Base-by-base conservation (phyloP, 2,888 invertebrate genomes). In the Rhamphomyia laevipes region DNA sequence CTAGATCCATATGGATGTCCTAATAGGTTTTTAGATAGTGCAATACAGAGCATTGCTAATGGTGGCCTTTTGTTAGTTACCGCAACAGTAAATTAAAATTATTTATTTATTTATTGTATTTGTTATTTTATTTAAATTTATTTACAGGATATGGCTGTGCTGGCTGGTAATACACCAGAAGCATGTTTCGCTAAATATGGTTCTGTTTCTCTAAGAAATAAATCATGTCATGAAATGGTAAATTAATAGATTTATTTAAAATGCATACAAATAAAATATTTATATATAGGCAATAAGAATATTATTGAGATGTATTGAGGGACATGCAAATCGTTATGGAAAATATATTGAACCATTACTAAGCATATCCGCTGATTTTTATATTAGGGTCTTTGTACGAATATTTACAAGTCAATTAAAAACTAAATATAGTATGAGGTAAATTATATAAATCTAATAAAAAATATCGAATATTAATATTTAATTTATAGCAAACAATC, bases 1-100 rank as follows among this genome's bases (percentile, higher is more conserved):
- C 71, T 99, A 50, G 99, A 99, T 72, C 99, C 99, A 0, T 99
- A 97, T 57, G 99, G 99, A 2, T 91, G 92, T 59, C 94, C 99
- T 0, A 83, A 90, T 2, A 80, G 81, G 38, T 99, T 99, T 71
- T 74, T 99, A 0, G 94, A 95, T 63, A 77, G 86, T 0, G 91
- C 93, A 0, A 82, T 96, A 0, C 87, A 90, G 65, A 80, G 83
- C 51, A 72, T 90, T 0, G 75, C 76, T 44, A 83, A 88, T 56
- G 86, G 88, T 13, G 97, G 97, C 0, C 64, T 99, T 23, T 70
- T 99, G 30, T 77, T 96, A 58, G 83, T 99, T 0, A 99, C 99
- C 0, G 96, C 95, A 23, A 99, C 99, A 0, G 35, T n/a, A 13
- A n/a, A 27, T 9, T 27, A 27, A 6, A 27, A 21, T 21, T 21